phyloP scores from a whole-genome alignment of 2,113 vertebrate species.

The Lagenorhynchus albirostris region DNA sequence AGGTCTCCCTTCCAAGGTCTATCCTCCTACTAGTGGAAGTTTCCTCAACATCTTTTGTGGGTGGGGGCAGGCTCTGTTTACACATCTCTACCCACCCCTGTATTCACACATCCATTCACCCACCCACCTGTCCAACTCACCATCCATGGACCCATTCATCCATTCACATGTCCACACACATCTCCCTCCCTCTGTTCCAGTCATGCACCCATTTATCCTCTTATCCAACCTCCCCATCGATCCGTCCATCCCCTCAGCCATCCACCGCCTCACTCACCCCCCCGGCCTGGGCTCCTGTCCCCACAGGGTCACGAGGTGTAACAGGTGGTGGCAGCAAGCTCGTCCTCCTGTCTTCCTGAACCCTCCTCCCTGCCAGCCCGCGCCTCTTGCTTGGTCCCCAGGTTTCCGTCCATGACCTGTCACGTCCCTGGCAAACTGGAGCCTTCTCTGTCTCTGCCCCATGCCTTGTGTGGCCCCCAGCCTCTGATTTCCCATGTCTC shows the following conservation, averaged over 20 bases:
- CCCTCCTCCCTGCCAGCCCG: neutral
- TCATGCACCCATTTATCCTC: rapidly evolving
- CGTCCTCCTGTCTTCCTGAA: neutral
- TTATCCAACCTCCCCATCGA: rapidly evolving
- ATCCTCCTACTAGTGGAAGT: too few species aligned
- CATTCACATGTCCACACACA: neutral
- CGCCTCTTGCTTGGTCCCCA: neutral
- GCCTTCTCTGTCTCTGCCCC: neutral
- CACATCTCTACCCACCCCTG: neutral
- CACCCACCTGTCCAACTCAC: neutral
- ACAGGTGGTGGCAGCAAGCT: neutral
- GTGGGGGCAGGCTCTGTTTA: neutral
- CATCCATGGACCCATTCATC: rapidly evolving
- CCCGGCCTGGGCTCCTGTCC: neutral
- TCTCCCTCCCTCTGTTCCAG: neutral
- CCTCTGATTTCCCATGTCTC: neutral
- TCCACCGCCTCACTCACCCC: neutral
- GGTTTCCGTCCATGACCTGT: neutral
- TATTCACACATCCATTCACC: neutral
- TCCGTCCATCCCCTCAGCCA: too few species aligned
- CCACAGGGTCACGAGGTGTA: neutral
- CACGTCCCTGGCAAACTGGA: rapidly evolving
- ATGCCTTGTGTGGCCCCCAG: neutral
- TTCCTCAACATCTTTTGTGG: neutral
- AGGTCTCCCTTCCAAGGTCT: neutral